phyloP scores from a whole-genome alignment of 2,888 invertebrate genomes.

The Acleris emargana region DNA sequence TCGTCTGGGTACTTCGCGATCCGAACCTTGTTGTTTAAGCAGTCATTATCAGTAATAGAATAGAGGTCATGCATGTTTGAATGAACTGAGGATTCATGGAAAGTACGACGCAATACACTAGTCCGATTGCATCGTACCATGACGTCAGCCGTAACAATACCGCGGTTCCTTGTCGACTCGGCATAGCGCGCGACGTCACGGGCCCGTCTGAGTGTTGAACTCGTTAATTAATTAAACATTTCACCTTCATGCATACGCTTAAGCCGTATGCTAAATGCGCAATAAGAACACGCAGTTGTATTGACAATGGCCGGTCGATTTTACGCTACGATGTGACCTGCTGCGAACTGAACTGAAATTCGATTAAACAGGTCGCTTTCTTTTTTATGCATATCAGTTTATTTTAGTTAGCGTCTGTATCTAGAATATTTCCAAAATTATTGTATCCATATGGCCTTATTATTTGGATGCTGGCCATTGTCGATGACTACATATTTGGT shows the following conservation, averaged over 20 bases:
- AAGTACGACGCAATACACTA: conserved; percentile 31
- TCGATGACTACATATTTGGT: too few relatives aligned
- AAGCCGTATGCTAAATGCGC: conserved; percentile 40
- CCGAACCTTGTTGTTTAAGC: not conserved
- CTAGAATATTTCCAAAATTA: conserved; percentile 38
- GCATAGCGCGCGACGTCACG: conserved; percentile 28
- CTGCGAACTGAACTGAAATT: conserved; percentile 13
- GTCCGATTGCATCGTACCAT: conserved; percentile 19
- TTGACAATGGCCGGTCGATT: conserved; percentile 9
- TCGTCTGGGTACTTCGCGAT: not conserved
- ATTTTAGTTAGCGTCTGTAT: conserved; percentile 3
- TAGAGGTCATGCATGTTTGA: conserved; percentile 8
- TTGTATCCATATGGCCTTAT: too few relatives aligned
- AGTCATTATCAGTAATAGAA: not conserved
- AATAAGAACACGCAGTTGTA: conserved; percentile 36
- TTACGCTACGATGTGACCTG: conserved; percentile 28
- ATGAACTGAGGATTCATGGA: conserved; percentile 13
- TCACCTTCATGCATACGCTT: conserved; percentile 55
- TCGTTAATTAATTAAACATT: conserved; percentile 60
- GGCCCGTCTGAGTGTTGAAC: conserved; percentile 65
- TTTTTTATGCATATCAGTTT: conserved; percentile 10
- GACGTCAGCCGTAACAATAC: conserved; percentile 24
- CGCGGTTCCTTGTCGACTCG: not conserved
- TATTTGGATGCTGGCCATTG: too few relatives aligned
- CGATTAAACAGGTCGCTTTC: conserved; percentile 2